Conservation (phyloP, 2,888 invertebrate species). For the Nemapogon koenigi region DNA sequence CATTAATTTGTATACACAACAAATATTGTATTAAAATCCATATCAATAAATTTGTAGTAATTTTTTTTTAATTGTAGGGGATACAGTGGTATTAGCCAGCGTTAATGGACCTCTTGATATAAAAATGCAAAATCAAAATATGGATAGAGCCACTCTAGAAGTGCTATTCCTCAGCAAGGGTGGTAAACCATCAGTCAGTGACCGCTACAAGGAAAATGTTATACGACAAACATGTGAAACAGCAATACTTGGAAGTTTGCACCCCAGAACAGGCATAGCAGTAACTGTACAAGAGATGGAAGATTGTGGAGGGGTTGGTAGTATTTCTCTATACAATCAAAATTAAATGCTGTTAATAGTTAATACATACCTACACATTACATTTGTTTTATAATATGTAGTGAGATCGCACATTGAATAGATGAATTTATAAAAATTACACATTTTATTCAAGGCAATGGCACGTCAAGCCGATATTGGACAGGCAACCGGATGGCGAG, state of each 20-base stretch:
- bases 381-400: too few relatives aligned
- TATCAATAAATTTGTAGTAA: conserved; percentile 7
- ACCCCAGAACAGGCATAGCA: conserved; percentile 82
- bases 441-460: too few relatives aligned
- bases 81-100: conserved; percentile 78
- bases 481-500: too few relatives aligned
- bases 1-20: too few relatives aligned
- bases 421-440: too few relatives aligned
- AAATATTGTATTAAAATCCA: conserved; percentile 1
- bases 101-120: conserved; percentile 86
- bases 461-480: too few relatives aligned
- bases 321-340: too few relatives aligned
- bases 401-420: too few relatives aligned
- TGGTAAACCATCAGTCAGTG: conserved; percentile 51
- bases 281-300: conserved; percentile 88
- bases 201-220: conserved; percentile 74
- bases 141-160: conserved; percentile 82
- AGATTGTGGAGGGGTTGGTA: conserved; percentile 77
- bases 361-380: too few relatives aligned
- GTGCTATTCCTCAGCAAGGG: conserved; percentile 78
- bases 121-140: conserved; percentile 74
- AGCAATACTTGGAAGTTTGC: conserved; percentile 71
- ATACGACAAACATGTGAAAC: conserved; percentile 80
- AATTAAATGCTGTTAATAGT: too few relatives aligned
- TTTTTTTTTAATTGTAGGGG: conserved; percentile 61